Conservation (phyloP, 2,113 vertebrate species). For the Python bivittatus region DNA sequence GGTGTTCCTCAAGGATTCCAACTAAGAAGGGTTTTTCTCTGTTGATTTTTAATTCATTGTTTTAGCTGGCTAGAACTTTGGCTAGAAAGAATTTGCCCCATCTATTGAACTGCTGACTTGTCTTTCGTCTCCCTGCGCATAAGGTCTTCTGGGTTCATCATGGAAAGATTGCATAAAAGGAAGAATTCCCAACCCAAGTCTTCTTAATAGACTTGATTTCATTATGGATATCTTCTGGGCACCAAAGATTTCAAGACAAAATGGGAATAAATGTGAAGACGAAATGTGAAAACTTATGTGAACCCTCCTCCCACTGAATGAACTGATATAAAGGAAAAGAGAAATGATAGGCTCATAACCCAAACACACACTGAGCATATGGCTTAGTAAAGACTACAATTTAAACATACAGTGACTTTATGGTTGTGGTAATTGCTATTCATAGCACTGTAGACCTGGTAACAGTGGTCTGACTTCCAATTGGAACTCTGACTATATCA, state of each 20-base stretch:
- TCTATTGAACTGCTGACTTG: not conserved
- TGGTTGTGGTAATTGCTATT: constrained; percentile 32
- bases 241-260: not conserved
- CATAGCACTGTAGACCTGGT: constrained; percentile 40
- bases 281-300: rapidly evolving
- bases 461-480: constrained; percentile 41
- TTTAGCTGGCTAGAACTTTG: not conserved
- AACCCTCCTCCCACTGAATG: not conserved
- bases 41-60: not conserved
- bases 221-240: not conserved
- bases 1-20: not conserved
- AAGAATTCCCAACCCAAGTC: not conserved
- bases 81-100: not conserved
- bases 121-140: not conserved
- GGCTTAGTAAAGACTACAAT: constrained; percentile 16
- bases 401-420: constrained; percentile 14
- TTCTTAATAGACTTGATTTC: not conserved
- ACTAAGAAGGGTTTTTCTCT: not conserved
- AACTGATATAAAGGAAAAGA: not conserved
- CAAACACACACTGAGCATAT: constrained; percentile 12
- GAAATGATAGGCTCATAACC: not conserved
- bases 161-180: not conserved
- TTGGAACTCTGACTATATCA: constrained; percentile 66
- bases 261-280: rapidly evolving
- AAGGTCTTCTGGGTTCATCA: not conserved